These are phyloP conservation scores for Drosophila yooni DNA, from an alignment of 2,888 invertebrate genomes.

Conservation along the genomic window DNA sequence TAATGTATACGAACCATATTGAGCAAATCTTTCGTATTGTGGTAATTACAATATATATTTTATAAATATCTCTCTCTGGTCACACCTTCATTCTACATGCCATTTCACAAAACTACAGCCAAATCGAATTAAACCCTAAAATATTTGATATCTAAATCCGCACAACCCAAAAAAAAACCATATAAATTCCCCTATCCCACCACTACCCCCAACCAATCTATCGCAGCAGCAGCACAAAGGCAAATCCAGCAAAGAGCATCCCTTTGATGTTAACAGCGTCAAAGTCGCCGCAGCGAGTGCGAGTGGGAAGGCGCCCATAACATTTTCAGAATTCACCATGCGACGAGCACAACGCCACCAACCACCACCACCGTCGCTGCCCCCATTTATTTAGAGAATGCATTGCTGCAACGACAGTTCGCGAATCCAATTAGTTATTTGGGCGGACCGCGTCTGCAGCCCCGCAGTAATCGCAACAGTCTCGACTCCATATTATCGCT, in stretches of 20 bases:
- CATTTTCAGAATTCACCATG: constrained; percentile 21
- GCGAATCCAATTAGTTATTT: constrained; percentile 90
- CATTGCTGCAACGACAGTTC: constrained; percentile 84
- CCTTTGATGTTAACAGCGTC: constrained; percentile 54
- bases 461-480: constrained; percentile 86
- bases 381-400: constrained; percentile 84
- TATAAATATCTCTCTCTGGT: constrained; percentile 56
- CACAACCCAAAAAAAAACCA: constrained; percentile 4
- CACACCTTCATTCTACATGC: constrained; percentile 39
- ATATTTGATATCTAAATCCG: constrained; percentile 68
- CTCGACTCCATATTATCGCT: constrained; percentile 89
- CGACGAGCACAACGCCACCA: constrained; percentile 18
- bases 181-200: constrained; percentile 16
- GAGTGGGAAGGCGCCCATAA: constrained; percentile 23
- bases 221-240: constrained; percentile 53
- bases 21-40: constrained; percentile 9
- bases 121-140: constrained; percentile 80
- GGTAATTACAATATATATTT: constrained; percentile 42
- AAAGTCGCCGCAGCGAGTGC: constrained; percentile 44
- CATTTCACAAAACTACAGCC: constrained; percentile 62
- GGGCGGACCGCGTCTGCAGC: constrained; percentile 87
- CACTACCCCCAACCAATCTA: constrained; percentile 48
- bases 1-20: not conserved
- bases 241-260: constrained; percentile 70
- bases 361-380: constrained; percentile 79